These are phyloP conservation scores for Buceros bicornis DNA, from an alignment of 2,797 vertebrate genomes.

Conservation along the genomic window DNA sequence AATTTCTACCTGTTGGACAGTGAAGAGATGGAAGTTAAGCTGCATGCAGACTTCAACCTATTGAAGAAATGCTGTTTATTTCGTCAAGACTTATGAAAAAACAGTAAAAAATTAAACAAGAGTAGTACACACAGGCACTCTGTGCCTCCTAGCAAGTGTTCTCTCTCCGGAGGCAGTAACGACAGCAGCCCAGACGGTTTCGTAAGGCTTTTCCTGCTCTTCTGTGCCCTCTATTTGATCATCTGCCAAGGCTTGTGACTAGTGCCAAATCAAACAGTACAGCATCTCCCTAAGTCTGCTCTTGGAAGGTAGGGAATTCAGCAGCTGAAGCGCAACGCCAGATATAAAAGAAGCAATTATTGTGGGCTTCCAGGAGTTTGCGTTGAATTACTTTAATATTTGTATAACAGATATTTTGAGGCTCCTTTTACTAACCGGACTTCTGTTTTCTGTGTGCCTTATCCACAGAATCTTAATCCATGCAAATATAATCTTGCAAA, in stretches of 20 bases:
- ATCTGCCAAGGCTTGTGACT: slow-evolving; percentile 73
- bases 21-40: not conserved
- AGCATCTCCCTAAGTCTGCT: slow-evolving; percentile 71
- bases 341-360: slow-evolving; percentile 67
- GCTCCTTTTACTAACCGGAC: not conserved
- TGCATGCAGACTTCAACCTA: not conserved
- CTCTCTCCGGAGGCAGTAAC: slow-evolving; percentile 45
- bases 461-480: not conserved
- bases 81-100: not conserved
- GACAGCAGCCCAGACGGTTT: slow-evolving; percentile 75
- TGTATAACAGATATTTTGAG: slow-evolving; percentile 30
- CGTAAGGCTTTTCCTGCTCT: slow-evolving; percentile 78
- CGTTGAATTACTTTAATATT: slow-evolving; percentile 47
- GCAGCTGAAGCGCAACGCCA: slow-evolving; percentile 51
- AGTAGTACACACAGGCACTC: slow-evolving; percentile 20
- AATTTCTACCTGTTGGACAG: not conserved
- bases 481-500: not conserved
- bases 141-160: slow-evolving; percentile 60
- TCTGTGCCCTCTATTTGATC: slow-evolving; percentile 79
- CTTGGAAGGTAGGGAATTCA: slow-evolving; percentile 75
- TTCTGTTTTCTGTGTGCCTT: not conserved
- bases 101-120: slow-evolving; percentile 1
- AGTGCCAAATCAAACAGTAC: slow-evolving; percentile 82
- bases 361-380: slow-evolving; percentile 53
- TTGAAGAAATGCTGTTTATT: slow-evolving; percentile 14